Evolutionary conservation across 2,797 vertebrate species (phyloP), one percentile per base, ranked within the genome.

Genomic region (Poliocrania exsul): DNA sequence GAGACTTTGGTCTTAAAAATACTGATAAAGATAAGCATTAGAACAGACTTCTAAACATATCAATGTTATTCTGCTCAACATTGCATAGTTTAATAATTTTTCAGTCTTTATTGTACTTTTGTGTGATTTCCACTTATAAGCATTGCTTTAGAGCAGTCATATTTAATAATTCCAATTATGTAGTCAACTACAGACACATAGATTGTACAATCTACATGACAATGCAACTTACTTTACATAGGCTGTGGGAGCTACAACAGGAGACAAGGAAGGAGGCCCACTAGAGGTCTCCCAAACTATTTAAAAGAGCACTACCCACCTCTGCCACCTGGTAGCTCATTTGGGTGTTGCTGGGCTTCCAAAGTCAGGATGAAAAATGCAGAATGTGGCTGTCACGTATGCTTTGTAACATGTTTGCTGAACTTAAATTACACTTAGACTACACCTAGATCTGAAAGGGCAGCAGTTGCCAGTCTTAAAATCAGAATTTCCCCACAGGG

Each of bases 211-310:
- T 46, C 42, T 61, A 50, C 20, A 11, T 13, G 28, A n/a, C 46
- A 51, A 3, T 16, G 9, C 12, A 78, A 25, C 31, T 69, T 81
- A 28, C 24, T 60, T 60, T 51, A 50, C 4, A 4, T 53, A 38
- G 53, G 35, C 21, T 57, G 7, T 71, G 38, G 65, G 57, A 91
- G 38, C 28, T 49, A 35, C 44, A 51, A 24, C 15, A 38, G 38
- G 53, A 78, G 53, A 40, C 75, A 67, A 71, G 28, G 60, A 80
- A 53, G 24, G 89, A 91, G 64, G 87, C 79, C 89, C 81, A 91
- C 94, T 89, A 94, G 91, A 89, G 91, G 89, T 96, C 87, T 89
- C 96, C 69, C 94, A 85, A 82, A 95, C 74, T 89, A 53, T 75
- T 66, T 79, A 7, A 60, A 82, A 81, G 25, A 80, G 5, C 13